phyloP scores from a whole-genome alignment of 2,113 vertebrate species.

The Strigops habroptila region DNA sequence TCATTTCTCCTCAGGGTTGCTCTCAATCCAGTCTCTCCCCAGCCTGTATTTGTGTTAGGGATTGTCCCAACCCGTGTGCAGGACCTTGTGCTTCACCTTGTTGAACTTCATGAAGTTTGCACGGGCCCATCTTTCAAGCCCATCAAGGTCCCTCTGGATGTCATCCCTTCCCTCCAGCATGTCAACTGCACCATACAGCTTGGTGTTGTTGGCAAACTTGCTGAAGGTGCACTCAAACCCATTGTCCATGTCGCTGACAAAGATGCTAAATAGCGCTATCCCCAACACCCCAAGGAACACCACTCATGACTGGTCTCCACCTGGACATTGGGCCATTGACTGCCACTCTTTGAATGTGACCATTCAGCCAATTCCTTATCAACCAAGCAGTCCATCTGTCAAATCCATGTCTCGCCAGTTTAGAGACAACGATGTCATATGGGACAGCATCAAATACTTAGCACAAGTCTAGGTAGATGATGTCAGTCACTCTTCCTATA shows the following conservation, averaged over 20 bases:
- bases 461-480: not conserved
- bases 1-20: not conserved
- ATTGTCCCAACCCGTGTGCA: rapidly evolving
- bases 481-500: not conserved
- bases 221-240: not conserved
- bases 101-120: not conserved
- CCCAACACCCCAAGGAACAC: not conserved
- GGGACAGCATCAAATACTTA: not conserved
- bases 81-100: not conserved
- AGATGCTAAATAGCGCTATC: not conserved
- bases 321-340: not conserved
- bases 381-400: not conserved
- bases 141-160: not conserved
- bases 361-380: not conserved
- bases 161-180: not conserved
- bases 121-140: not conserved
- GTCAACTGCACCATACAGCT: not conserved
- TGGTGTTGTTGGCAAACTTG: rapidly evolving
- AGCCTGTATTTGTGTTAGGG: not conserved
- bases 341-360: not conserved
- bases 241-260: not conserved
- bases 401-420: not conserved
- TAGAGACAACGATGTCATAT: not conserved
- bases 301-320: not conserved
- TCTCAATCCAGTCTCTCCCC: not conserved